phyloP scores from a whole-genome alignment of 2,113 vertebrate species.

The Callocephalon fimbriatum region DNA sequence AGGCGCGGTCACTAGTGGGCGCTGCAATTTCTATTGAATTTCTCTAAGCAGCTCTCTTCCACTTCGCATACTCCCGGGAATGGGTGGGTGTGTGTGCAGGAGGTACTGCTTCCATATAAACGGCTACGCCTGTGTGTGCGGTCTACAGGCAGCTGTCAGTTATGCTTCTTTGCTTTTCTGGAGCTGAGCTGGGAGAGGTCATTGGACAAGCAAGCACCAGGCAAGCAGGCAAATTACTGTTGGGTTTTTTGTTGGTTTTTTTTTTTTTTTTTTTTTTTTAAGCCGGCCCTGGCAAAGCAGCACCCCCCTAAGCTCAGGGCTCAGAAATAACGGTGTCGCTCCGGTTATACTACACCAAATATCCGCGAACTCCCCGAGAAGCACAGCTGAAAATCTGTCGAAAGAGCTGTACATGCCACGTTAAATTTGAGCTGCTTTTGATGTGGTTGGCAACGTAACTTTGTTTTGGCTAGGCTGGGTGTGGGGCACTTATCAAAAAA shows the following conservation, averaged over 20 bases:
- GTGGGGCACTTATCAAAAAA: not conserved
- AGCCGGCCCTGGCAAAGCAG: not conserved
- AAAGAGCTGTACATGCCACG: not conserved
- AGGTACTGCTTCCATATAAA: accelerated
- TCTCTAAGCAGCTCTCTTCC: not conserved
- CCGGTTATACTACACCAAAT: not conserved
- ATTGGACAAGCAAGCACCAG: slow-evolving; percentile 58
- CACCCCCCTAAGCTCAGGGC: slow-evolving; percentile 34
- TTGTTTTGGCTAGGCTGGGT: not conserved
- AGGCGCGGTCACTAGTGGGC: not conserved
- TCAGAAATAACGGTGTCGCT: slow-evolving; percentile 33
- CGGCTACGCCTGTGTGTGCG: not conserved
- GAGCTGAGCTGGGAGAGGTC: slow-evolving; percentile 67
- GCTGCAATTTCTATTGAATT: not conserved
- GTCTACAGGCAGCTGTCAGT: not conserved
- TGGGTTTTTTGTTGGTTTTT: not conserved
- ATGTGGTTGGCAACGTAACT: not conserved
- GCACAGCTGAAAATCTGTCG: not conserved
- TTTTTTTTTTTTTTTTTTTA: slow-evolving; percentile 17
- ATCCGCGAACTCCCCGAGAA: slow-evolving; percentile 7
- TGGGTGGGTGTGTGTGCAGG: not conserved
- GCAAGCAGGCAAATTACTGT: slow-evolving; percentile 54
- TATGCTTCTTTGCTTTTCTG: slow-evolving; percentile 38
- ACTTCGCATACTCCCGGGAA: accelerated
- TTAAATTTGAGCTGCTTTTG: not conserved